These are phyloP conservation scores for Campoplex nolae DNA, from an alignment of 2,888 invertebrate genomes.

Conservation along the genomic window DNA sequence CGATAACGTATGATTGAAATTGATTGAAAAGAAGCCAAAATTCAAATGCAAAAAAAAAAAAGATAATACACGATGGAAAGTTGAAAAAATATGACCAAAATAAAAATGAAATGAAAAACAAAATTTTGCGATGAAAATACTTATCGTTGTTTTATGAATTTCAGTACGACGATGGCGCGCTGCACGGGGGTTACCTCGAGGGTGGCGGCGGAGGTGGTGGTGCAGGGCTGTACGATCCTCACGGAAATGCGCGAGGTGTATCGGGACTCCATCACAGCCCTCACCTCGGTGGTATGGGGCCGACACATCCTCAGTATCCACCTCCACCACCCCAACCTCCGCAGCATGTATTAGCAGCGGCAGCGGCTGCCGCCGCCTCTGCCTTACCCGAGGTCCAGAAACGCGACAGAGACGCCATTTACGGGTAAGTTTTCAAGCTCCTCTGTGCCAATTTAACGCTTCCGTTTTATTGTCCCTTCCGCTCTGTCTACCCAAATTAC, in stretches of 20 bases:
- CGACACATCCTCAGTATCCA: constrained; percentile 90
- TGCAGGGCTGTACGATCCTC: constrained; percentile 91
- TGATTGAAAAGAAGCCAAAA: no score
- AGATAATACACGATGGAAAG: background rate
- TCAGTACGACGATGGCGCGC: constrained; percentile 96
- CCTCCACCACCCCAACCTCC: constrained; percentile 88
- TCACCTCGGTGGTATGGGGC: constrained; percentile 86
- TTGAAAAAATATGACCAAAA: background rate
- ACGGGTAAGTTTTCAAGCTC: constrained; percentile 92
- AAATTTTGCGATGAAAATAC: background rate
- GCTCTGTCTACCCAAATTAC: background rate
- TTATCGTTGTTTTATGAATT: constrained; percentile 5
- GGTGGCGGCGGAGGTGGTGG: constrained; percentile 88
- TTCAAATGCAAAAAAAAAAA: background rate
- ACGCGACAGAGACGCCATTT: constrained; percentile 99
- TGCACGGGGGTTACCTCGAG: constrained; percentile 96
- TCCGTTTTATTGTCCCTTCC: constrained; percentile 57
- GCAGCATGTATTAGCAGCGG: constrained; percentile 93
- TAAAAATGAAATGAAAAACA: constrained; percentile 4
- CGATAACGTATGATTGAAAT: no score
- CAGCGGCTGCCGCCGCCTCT: constrained; percentile 85
- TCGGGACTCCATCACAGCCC: constrained; percentile 87
- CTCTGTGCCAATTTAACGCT: constrained; percentile 59
- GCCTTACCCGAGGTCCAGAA: constrained; percentile 96
- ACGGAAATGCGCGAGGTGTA: constrained; percentile 88